Evolutionary conservation across 30 jellyfish, hydroid and myxozoan genomes (phyloP).

Genomic region (Euphysa ruthae): DNA sequence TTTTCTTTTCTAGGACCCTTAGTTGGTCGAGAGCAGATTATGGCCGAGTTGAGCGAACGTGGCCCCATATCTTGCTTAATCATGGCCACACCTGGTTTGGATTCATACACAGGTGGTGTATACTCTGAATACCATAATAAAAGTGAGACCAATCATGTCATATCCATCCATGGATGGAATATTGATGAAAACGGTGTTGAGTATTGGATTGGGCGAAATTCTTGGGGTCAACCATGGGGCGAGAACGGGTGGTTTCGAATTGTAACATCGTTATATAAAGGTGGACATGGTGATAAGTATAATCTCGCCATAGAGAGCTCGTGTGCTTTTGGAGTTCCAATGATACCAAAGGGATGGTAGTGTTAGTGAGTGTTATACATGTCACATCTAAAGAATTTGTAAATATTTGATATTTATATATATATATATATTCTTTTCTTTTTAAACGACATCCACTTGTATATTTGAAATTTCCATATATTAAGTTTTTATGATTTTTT

Average conservation of each 20-base stretch:
- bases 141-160: slow-evolving; percentile 38
- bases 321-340: slow-evolving; percentile 86
- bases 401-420: too few relatives aligned
- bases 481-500: too few relatives aligned
- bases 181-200: slow-evolving; percentile 77
- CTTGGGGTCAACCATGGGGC: slow-evolving; percentile 98
- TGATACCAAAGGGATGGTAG: slow-evolving; percentile 27
- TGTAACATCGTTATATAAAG: slow-evolving; percentile 57
- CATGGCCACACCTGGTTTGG: slow-evolving; percentile 67
- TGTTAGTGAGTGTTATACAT: too few relatives aligned
- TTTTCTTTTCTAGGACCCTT: slow-evolving; percentile 60
- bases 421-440: too few relatives aligned
- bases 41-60: slow-evolving; percentile 75
- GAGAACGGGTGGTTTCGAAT: slow-evolving; percentile 75
- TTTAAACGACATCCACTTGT: too few relatives aligned
- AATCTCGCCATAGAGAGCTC: slow-evolving; percentile 55
- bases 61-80: slow-evolving; percentile 85
- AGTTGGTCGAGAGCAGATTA: slow-evolving; percentile 68
- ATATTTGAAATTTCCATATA: too few relatives aligned
- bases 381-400: too few relatives aligned
- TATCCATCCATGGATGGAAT: slow-evolving; percentile 86
- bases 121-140: slow-evolving; percentile 50
- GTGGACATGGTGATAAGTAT: slow-evolving; percentile 53
- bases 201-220: slow-evolving; percentile 77
- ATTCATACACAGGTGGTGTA: slow-evolving; percentile 62